phyloP scores from a whole-genome alignment of 2,797 vertebrate species.

The Lindbergichthys nudifrons region DNA sequence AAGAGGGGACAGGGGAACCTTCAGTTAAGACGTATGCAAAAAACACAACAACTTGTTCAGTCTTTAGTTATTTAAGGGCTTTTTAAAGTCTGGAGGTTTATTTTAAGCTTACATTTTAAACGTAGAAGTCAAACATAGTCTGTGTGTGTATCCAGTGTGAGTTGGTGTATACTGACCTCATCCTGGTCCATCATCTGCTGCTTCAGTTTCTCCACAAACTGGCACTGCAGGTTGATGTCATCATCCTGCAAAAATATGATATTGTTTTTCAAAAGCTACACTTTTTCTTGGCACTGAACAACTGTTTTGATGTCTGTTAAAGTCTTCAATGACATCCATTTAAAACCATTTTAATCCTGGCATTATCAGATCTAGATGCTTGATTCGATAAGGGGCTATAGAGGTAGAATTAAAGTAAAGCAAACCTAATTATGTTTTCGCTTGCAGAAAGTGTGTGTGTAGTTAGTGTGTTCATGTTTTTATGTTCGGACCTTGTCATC shows the following conservation, averaged over 20 bases:
- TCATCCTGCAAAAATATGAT: constrained; percentile 87
- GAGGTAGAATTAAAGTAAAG: no score
- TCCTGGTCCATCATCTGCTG: constrained; percentile 99
- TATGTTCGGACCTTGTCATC: constrained; percentile 91
- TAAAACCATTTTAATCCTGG: no score
- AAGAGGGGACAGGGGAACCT: not conserved
- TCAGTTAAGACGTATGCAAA: not conserved
- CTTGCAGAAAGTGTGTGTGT: not conserved
- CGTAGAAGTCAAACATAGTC: not conserved
- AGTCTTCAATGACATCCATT: no score
- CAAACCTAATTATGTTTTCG: no score
- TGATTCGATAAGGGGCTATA: no score
- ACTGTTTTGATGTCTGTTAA: no score
- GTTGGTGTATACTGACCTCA: constrained; percentile 86
- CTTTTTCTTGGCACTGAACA: no score
- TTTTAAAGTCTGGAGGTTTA: not conserved
- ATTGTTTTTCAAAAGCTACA: no score
- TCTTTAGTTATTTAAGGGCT: not conserved
- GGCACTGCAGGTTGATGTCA: constrained; percentile 99
- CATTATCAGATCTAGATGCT: no score
- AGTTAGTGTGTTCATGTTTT: not conserved
- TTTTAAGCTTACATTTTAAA: not conserved
- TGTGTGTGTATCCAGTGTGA: not conserved
- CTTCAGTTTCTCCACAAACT: constrained; percentile 96
- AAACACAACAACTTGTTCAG: not conserved